phyloP scores from a whole-genome alignment of 2,113 vertebrate species.

The Nesoenas mayeri region DNA sequence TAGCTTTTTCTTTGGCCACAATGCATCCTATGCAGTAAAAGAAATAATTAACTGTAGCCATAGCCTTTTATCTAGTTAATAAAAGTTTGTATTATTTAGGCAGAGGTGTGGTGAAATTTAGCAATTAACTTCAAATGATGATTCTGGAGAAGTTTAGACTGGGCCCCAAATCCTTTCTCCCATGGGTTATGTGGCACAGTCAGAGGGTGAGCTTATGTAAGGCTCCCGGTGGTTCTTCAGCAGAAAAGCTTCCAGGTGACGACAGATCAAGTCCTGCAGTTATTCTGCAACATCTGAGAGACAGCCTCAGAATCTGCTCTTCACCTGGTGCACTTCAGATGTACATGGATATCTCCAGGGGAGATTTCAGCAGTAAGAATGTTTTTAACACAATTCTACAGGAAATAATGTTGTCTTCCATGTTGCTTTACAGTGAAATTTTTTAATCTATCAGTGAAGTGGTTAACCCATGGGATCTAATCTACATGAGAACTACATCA shows the following conservation, averaged over 20 bases:
- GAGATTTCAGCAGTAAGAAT: not conserved
- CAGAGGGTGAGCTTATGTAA: not conserved
- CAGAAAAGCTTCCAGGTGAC: not conserved
- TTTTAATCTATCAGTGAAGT: not conserved
- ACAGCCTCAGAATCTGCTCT: not conserved
- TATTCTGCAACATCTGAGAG: not conserved
- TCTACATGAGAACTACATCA: not conserved
- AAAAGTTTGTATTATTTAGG: not conserved
- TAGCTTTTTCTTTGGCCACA: not conserved
- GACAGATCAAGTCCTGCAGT: not conserved
- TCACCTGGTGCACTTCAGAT: not conserved
- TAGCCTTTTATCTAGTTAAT: not conserved
- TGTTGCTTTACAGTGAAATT: accelerated
- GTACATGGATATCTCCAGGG: not conserved
- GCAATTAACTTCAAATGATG: not conserved
- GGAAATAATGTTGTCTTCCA: not conserved
- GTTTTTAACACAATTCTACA: not conserved
- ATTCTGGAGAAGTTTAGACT: not conserved
- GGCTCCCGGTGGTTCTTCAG: not conserved
- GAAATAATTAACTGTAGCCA: not conserved
- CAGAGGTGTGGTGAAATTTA: not conserved
- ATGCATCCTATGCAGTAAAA: not conserved
- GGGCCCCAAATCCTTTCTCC: not conserved
- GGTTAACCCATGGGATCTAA: not conserved
- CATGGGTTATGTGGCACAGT: accelerated